These are phyloP conservation scores for Gasterosteus aculeatus DNA, from an alignment of 2,113 vertebrate genomes.

Conservation along the genomic window DNA sequence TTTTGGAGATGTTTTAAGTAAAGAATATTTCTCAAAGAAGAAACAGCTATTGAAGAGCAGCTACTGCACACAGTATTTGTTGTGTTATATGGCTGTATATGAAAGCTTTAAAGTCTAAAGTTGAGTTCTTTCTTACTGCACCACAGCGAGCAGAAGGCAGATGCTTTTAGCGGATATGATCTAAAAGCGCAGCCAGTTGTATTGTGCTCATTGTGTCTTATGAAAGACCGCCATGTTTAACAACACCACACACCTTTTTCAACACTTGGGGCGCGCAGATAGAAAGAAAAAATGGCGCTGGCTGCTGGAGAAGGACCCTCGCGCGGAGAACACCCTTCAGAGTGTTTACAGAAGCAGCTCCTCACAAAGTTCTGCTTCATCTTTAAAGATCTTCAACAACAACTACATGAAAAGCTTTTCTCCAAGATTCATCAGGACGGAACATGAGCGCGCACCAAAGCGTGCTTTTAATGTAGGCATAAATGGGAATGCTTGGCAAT, in stretches of 20 bases:
- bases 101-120: too few relatives aligned
- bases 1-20: not conserved
- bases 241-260: constrained; percentile 29
- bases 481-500: constrained; percentile 78
- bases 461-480: constrained; percentile 74
- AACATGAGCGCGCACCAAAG: constrained; percentile 63
- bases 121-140: not conserved
- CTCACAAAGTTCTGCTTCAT: constrained; percentile 49
- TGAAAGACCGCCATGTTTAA: constrained; percentile 28
- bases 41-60: not conserved
- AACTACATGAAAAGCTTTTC: constrained; percentile 72
- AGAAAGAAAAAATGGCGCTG: constrained; percentile 41
- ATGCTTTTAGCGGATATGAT: not conserved
- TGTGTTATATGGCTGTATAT: too few relatives aligned
- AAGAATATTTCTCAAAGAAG: not conserved
- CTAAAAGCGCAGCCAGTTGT: not conserved
- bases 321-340: constrained; percentile 31
- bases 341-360: constrained; percentile 48
- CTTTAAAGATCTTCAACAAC: constrained; percentile 61
- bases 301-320: constrained; percentile 34
- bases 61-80: too few relatives aligned
- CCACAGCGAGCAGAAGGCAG: not conserved
- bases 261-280: constrained; percentile 27
- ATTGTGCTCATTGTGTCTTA: constrained; percentile 23
- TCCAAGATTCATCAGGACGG: constrained; percentile 65